Evolutionary conservation across 2,888 invertebrate genomes (phyloP).

Genomic region (Nemotelus pantherinus): DNA sequence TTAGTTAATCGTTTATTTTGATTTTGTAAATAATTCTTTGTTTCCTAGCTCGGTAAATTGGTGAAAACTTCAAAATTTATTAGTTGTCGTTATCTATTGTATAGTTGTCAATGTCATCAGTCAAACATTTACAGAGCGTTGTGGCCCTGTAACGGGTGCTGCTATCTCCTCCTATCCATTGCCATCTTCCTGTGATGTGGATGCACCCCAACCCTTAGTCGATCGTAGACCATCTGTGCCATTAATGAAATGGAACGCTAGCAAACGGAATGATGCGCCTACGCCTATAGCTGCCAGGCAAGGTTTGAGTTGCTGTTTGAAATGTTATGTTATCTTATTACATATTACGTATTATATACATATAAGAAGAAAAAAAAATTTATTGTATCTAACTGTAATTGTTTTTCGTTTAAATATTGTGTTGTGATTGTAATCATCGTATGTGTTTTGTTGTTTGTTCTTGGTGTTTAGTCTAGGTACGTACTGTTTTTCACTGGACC

Average conservation of each 20-base stretch:
- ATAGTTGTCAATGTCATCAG: conserved; percentile 57
- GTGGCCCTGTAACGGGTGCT: conserved; percentile 74
- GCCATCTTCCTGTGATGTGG: conserved; percentile 71
- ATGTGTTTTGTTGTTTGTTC: too few species aligned
- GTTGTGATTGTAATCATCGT: conserved; percentile 2
- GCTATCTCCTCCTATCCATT: conserved; percentile 67
- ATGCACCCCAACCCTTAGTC: conserved; percentile 77
- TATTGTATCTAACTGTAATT: conserved; percentile 27
- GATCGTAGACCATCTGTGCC: conserved; percentile 75
- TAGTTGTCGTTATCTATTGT: conserved; percentile 57
- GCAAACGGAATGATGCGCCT: conserved; percentile 57
- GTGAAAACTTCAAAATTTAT: conserved; percentile 39
- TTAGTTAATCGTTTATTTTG: conserved; percentile 28
- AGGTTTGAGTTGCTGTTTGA: conserved; percentile 63
- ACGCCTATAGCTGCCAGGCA: conserved; percentile 66
- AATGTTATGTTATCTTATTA: conserved; percentile 33
- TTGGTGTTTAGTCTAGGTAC: too few species aligned
- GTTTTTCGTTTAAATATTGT: conserved; percentile 25
- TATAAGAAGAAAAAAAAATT: conserved; percentile 1
- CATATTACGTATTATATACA: conserved; percentile 14
- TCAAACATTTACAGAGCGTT: conserved; percentile 71
- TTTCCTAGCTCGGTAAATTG: conserved; percentile 29
- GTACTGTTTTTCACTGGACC: too few species aligned
- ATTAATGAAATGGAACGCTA: conserved; percentile 67
- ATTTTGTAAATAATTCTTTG: conserved; percentile 25